Base-by-base conservation (phyloP, 2,797 vertebrate species). In the Perodicticus potto region DNA sequence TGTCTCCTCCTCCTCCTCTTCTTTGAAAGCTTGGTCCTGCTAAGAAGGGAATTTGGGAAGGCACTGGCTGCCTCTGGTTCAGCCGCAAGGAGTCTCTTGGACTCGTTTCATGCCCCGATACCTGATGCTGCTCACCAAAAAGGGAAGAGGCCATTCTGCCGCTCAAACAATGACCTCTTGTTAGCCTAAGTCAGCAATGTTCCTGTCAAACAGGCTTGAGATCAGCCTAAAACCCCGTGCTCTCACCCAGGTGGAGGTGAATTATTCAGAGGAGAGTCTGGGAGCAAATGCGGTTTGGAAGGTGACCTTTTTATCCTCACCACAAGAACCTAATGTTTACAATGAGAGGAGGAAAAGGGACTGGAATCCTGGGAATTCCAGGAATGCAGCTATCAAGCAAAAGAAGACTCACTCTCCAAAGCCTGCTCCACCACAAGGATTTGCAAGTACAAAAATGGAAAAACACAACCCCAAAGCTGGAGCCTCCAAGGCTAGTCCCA, bases 361-460 rank as follows among this genome's bases (percentile, higher is more conserved):
- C 94, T 96, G 97, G 97, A 98, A 98, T 97, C 92, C 83, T 94
- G 93, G 96, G 95, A 96, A 97, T 98, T 97, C 97, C 92, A 97
- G 96, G 97, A 98, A 97, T 96, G 97, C 84, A 93, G 73, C 70
- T 37, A 72, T 80, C 76, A 81, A 96, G 96, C 92, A 82, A 98
- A 97, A 76, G 93, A 96, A 10, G 95, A 93, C 53, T 96, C 91
- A 82, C 93, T 93, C 97, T 97, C 94, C 96, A 93, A 96, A 97
- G 74, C 95, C 70, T 22, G 29, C 93, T 91, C 53, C 73, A 23
- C 73, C 45, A 92, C 92, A 83, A 89, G 65, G 97, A 90, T 97
- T 97, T 86, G 92, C 82, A 97, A 97, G 80, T 59, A 72, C 95
- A 89, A 96, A 95, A 93, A 86, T 93, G 96, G 82, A 76, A 97